Conservation (phyloP, 2,797 vertebrate genomes). For the Orestias chungarensis region DNA sequence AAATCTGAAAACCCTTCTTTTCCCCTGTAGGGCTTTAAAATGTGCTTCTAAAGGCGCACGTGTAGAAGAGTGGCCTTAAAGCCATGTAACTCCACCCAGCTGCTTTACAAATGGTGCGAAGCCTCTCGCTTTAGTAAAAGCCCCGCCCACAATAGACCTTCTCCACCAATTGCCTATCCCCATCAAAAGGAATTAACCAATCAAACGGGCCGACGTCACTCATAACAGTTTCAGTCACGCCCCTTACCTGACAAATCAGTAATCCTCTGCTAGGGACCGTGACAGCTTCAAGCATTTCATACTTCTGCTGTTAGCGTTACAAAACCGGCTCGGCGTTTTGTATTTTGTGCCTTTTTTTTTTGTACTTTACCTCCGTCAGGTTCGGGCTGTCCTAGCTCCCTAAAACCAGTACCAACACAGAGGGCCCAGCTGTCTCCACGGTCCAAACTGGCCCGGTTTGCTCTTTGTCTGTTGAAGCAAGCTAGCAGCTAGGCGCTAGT, state of each 20-base stretch:
- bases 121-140: constrained; percentile 1
- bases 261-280: constrained; percentile 43
- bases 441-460: constrained; percentile 36
- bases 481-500: constrained; percentile 46
- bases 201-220: constrained; percentile 31
- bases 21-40: background rate
- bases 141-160: constrained; percentile 49
- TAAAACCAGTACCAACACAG: constrained; percentile 47
- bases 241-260: constrained; percentile 59
- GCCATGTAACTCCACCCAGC: background rate
- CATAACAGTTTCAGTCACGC: constrained; percentile 21
- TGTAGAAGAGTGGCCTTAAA: background rate
- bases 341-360: constrained; percentile 37
- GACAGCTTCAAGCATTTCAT: constrained; percentile 34
- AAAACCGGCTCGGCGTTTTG: constrained; percentile 24
- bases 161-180: background rate
- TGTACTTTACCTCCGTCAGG: constrained; percentile 2
- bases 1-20: too few species aligned
- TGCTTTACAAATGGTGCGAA: constrained; percentile 15
- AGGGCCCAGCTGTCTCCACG: constrained; percentile 45
- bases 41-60: background rate
- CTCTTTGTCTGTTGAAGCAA: constrained; percentile 68
- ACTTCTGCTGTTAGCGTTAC: background rate
- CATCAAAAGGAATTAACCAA: too few species aligned
- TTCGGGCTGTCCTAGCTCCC: constrained; percentile 29